Evolutionary conservation across 1,140 invertebrate species (phyloP).

Genomic region (Plectrocnemia conspersa): DNA sequence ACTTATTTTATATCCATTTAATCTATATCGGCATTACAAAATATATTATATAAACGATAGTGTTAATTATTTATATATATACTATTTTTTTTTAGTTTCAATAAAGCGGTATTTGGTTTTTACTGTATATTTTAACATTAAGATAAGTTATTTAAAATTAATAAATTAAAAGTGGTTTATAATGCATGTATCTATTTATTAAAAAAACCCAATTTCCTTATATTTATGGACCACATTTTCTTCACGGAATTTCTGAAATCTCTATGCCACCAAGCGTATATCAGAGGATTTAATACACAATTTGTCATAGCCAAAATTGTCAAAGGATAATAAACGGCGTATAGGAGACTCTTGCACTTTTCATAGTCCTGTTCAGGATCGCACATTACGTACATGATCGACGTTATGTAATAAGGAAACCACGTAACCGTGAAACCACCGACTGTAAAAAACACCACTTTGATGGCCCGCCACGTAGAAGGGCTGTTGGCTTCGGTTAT

Average conservation of each 20-base stretch:
- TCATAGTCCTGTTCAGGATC: constrained; percentile 43
- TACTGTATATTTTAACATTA: too few species aligned
- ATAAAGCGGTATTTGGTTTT: too few species aligned
- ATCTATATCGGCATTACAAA: too few species aligned
- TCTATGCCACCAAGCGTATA: constrained; percentile 69
- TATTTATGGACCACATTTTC: constrained; percentile 31
- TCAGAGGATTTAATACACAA: constrained; percentile 64
- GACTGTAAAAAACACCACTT: constrained; percentile 54
- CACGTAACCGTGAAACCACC: constrained; percentile 51
- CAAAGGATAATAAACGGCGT: constrained; percentile 50
- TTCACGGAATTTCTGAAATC: constrained; percentile 50
- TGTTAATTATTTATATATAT: too few species aligned
- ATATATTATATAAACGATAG: too few species aligned
- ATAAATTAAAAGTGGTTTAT: too few species aligned
- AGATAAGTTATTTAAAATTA: too few species aligned
- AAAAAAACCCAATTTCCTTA: too few species aligned
- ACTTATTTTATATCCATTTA: too few species aligned
- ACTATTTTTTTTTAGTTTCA: too few species aligned
- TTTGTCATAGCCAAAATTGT: constrained; percentile 59
- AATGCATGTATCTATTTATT: too few species aligned
- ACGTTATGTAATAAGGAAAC: constrained; percentile 49
- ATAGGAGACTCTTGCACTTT: constrained; percentile 44
- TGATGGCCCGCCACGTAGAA: constrained; percentile 54
- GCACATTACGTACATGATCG: constrained; percentile 50
- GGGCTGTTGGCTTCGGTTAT: constrained; percentile 37